Evolutionary conservation across 2,113 vertebrate genomes (phyloP).

Genomic region (Grallaria varia): DNA sequence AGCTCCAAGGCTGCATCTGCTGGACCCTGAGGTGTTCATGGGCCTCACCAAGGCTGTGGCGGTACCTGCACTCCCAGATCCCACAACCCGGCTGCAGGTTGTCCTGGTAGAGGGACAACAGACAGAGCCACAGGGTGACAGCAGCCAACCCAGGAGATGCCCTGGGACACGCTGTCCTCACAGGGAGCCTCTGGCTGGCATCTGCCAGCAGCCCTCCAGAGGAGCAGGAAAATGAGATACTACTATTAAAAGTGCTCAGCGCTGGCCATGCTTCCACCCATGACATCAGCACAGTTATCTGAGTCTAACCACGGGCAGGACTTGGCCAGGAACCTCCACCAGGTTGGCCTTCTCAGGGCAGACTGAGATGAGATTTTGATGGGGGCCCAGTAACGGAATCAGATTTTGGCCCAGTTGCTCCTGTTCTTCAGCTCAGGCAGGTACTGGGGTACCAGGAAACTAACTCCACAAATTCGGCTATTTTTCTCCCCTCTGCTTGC

Average conservation of each 20-base stretch:
- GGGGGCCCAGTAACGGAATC: fast-evolving
- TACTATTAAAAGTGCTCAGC: conserved; percentile 45
- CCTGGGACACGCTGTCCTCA: background rate
- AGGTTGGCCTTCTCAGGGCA: background rate
- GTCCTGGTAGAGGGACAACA: background rate
- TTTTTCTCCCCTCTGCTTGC: fast-evolving
- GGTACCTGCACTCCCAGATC: background rate
- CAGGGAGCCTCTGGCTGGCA: background rate
- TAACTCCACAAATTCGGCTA: background rate
- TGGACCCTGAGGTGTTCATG: fast-evolving
- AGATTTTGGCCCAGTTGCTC: background rate
- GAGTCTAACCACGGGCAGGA: conserved; percentile 2
- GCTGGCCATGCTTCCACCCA: conserved; percentile 23
- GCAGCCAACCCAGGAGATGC: background rate
- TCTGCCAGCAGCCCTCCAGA: background rate
- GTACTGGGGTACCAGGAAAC: background rate
- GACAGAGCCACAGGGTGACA: background rate
- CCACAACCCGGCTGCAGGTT: background rate
- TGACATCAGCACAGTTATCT: conserved; percentile 34
- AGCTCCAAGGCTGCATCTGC: background rate
- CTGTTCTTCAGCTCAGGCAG: background rate
- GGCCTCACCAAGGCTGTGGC: background rate
- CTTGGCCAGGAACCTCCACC: background rate
- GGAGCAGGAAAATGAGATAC: conserved; percentile 18
- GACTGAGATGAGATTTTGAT: background rate